These are phyloP conservation scores for Pangasianodon gigas DNA, from an alignment of 2,113 vertebrate genomes.

Conservation along the genomic window DNA sequence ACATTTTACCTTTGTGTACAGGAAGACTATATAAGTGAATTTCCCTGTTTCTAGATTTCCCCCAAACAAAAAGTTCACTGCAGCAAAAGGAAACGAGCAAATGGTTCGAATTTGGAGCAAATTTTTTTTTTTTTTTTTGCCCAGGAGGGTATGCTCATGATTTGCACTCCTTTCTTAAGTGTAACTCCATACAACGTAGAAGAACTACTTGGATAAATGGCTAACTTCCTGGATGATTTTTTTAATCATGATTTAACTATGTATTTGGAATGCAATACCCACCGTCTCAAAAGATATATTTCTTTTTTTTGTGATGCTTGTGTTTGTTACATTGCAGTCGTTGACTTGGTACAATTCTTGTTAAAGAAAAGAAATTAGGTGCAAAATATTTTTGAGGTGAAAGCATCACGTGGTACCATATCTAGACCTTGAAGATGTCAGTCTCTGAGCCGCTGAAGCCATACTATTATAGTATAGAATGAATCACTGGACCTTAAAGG, in stretches of 20 bases:
- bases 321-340: background rate
- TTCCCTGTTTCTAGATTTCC: too few relatives aligned
- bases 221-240: background rate
- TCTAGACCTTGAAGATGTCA: background rate
- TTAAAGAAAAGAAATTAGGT: background rate
- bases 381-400: background rate
- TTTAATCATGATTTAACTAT: background rate
- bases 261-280: background rate
- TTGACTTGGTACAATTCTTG: background rate
- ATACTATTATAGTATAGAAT: slow-evolving; percentile 24
- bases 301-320: background rate
- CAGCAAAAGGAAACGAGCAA: too few relatives aligned
- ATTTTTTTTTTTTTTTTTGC: too few relatives aligned
- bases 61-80: too few relatives aligned
- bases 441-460: slow-evolving; percentile 5
- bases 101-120: too few relatives aligned
- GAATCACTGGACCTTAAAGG: slow-evolving; percentile 38
- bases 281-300: background rate
- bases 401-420: background rate
- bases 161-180: background rate
- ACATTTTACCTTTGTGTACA: too few relatives aligned
- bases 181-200: background rate
- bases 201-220: background rate
- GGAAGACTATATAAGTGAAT: too few relatives aligned
- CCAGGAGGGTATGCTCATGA: too few relatives aligned